Percentiles rank a stretch among this genome's conserved stretches.
phyloP scores from a whole-genome alignment of 2,888 invertebrate species.

The Helicoverpa assulta region DNA sequence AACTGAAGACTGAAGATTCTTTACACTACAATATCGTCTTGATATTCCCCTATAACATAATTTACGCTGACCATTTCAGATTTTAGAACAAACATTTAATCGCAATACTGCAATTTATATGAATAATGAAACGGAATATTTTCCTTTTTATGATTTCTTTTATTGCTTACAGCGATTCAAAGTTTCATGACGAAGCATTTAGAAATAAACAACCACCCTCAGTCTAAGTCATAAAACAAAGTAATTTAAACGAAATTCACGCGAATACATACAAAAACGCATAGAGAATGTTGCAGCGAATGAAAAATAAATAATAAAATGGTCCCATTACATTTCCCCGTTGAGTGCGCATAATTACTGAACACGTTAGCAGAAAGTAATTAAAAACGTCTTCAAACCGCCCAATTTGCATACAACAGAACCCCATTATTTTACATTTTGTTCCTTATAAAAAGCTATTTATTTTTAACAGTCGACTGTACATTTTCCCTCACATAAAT shows the following conservation, averaged over 20 bases:
- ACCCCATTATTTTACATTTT: slow-evolving; percentile 38
- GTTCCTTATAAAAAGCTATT: slow-evolving; percentile 38
- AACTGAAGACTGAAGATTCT: background rate
- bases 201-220: slow-evolving; percentile 23
- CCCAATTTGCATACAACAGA: slow-evolving; percentile 68
- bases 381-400: slow-evolving; percentile 64
- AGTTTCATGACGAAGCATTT: slow-evolving; percentile 22
- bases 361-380: slow-evolving; percentile 71
- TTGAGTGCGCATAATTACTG: slow-evolving; percentile 67
- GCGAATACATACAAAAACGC: slow-evolving; percentile 49
- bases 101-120: background rate
- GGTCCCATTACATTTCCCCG: slow-evolving; percentile 44
- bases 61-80: background rate
- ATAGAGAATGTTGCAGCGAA: slow-evolving; percentile 49
- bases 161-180: slow-evolving; percentile 2
- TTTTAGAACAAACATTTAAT: background rate
- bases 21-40: background rate
- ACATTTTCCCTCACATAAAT: slow-evolving; percentile 27
- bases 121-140: slow-evolving; percentile 18
- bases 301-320: slow-evolving; percentile 67
- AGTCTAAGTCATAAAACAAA: slow-evolving; percentile 40
- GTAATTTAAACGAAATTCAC: slow-evolving; percentile 46
- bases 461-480: slow-evolving; percentile 43
- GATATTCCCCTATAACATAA: background rate
- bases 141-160: slow-evolving; percentile 8